A percentile compares a stretch with the other conserved stretches of the same genome.
phyloP scores from a whole-genome alignment of 2,888 invertebrate species.

The Cancer borealis region DNA sequence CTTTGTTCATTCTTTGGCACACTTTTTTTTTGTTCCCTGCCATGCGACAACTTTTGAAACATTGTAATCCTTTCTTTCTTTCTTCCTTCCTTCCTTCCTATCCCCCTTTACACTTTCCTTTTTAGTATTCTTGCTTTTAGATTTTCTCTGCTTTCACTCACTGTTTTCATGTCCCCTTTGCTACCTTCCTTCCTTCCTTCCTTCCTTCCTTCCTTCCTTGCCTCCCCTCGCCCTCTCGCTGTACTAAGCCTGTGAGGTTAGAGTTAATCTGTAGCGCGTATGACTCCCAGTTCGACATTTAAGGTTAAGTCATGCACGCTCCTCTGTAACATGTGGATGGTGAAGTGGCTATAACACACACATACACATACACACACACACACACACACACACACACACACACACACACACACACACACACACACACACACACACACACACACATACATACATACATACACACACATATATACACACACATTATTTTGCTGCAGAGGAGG shows the following conservation, averaged over 20 bases:
- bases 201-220: neutral
- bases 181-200: neutral
- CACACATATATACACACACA: neutral
- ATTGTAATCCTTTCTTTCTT: neutral
- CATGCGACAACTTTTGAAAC: neutral
- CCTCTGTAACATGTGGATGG: neutral
- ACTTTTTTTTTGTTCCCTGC: neutral
- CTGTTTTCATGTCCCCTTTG: neutral
- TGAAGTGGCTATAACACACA: neutral
- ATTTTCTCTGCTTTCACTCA: neutral
- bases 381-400: constrained; percentile 23
- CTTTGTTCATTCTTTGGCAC: neutral
- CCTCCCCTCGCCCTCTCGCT: constrained; percentile 4
- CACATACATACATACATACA: neutral
- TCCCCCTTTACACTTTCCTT: neutral
- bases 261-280: constrained; percentile 6
- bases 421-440: constrained; percentile 29
- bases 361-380: neutral
- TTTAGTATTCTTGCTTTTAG: neutral
- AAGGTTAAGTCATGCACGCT: neutral
- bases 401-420: constrained; percentile 6
- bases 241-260: constrained; percentile 15
- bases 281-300: constrained; percentile 21
- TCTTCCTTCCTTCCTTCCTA: neutral
- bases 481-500: neutral